Percentiles rank a stretch among this genome's conserved stretches.
Evolutionary conservation across 2,888 invertebrate genomes (phyloP).

Genomic region (Drosophila demipolita): DNA sequence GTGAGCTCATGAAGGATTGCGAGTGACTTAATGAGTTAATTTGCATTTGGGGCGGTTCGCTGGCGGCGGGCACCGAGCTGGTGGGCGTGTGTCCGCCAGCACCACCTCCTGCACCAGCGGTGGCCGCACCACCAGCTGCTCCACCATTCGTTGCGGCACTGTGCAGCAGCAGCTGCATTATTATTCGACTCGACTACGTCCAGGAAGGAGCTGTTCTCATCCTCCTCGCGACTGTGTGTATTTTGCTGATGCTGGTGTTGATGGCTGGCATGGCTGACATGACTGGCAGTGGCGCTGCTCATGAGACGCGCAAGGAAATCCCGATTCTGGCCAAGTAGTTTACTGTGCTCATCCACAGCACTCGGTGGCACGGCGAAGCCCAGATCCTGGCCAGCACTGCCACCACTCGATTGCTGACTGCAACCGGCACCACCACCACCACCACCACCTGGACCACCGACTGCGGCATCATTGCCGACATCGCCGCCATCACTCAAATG

Average conservation of each 20-base stretch:
- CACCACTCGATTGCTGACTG: constrained; percentile 41
- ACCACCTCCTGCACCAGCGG: constrained; percentile 15
- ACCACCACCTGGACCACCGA: constrained; percentile 31
- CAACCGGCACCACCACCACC: constrained; percentile 50
- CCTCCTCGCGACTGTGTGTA: constrained; percentile 82
- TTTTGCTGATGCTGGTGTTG: constrained; percentile 74
- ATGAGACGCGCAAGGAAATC: constrained; percentile 85
- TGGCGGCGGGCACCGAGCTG: constrained; percentile 37
- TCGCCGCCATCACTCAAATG: constrained; percentile 72
- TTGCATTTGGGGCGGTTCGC: constrained; percentile 78
- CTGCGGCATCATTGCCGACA: constrained; percentile 70
- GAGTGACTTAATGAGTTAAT: constrained; percentile 84
- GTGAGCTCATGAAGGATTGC: too few species aligned
- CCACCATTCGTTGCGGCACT: constrained; percentile 56
- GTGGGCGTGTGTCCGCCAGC: constrained; percentile 40
- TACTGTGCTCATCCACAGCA: constrained; percentile 82
- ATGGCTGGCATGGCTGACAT: constrained; percentile 76
- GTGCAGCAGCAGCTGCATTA: constrained; percentile 77
- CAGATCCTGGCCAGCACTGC: constrained; percentile 62
- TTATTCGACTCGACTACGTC: constrained; percentile 85
- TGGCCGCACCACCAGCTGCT: constrained; percentile 2
- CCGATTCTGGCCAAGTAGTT: constrained; percentile 83
- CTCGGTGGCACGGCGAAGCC: constrained; percentile 82
- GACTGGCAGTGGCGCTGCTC: constrained; percentile 82
- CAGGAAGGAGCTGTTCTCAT: constrained; percentile 84